Conservation (phyloP, 2,797 vertebrate genomes). For the Varecia variegata region DNA sequence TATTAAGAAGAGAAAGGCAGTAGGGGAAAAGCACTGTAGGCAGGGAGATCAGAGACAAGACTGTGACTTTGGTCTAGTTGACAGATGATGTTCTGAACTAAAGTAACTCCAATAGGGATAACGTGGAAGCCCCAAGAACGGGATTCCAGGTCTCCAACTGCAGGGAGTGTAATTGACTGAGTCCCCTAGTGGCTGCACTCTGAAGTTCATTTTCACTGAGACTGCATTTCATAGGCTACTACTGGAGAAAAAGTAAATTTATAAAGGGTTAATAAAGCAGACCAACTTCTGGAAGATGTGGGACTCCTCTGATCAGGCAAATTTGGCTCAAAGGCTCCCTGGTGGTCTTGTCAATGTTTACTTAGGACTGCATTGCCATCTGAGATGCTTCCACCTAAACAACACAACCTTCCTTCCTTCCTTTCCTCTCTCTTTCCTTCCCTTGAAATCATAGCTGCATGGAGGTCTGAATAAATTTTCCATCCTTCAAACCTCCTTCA, state of each 20-base stretch:
- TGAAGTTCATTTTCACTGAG: background rate
- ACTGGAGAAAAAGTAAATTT: background rate
- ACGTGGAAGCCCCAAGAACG: background rate
- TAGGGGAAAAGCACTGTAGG: background rate
- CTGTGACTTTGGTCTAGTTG: background rate
- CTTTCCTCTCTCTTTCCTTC: accelerated
- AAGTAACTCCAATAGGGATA: background rate
- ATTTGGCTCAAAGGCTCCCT: background rate
- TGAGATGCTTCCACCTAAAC: background rate
- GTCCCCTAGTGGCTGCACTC: background rate
- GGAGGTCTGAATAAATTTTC: background rate
- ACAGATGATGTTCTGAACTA: background rate
- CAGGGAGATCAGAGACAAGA: background rate
- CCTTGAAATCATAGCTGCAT: background rate
- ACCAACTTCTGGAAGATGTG: background rate
- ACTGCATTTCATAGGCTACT: too few species aligned
- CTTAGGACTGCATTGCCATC: background rate
- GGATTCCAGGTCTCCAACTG: background rate
- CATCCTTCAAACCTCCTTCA: background rate
- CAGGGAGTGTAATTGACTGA: background rate
- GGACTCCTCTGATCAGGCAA: background rate
- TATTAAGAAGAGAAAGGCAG: background rate
- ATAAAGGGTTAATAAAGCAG: background rate
- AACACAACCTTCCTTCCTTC: background rate
- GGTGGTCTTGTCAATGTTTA: background rate